Conservation (phyloP, 1,140 invertebrate species). For the Diabrotica undecimpunctata region DNA sequence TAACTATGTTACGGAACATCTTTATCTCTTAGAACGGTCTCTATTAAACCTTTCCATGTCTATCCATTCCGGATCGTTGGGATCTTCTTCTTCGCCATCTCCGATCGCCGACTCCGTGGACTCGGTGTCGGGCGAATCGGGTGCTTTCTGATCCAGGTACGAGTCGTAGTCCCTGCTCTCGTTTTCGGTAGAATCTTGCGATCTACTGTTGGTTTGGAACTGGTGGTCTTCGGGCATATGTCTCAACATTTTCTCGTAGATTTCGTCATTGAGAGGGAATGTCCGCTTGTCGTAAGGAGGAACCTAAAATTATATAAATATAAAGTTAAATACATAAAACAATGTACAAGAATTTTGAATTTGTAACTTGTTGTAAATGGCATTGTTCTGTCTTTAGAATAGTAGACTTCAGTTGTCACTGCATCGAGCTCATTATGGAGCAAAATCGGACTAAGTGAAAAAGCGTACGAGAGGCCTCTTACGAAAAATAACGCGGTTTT, state of each 20-base stretch:
- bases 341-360: too few relatives aligned
- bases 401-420: too few relatives aligned
- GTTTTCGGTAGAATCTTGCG: constrained; percentile 35
- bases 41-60: constrained; percentile 38
- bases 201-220: constrained; percentile 40
- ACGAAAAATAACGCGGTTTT: too few relatives aligned
- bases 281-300: constrained; percentile 68
- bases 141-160: constrained; percentile 29
- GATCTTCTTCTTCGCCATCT: constrained; percentile 61
- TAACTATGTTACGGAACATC: not conserved
- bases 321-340: too few relatives aligned
- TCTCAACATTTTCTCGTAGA: constrained; percentile 66
- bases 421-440: too few relatives aligned
- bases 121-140: constrained; percentile 51
- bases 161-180: constrained; percentile 17
- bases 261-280: constrained; percentile 71
- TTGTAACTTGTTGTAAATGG: too few relatives aligned
- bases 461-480: too few relatives aligned
- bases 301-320: constrained; percentile 34
- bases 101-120: constrained; percentile 60
- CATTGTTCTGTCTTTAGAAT: too few relatives aligned
- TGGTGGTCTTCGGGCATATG: constrained; percentile 63
- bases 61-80: constrained; percentile 78
- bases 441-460: too few relatives aligned
- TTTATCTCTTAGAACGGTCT: constrained; percentile 40